Base-by-base conservation (phyloP, 2,888 invertebrate species). In the Zele albiditarsus region DNA sequence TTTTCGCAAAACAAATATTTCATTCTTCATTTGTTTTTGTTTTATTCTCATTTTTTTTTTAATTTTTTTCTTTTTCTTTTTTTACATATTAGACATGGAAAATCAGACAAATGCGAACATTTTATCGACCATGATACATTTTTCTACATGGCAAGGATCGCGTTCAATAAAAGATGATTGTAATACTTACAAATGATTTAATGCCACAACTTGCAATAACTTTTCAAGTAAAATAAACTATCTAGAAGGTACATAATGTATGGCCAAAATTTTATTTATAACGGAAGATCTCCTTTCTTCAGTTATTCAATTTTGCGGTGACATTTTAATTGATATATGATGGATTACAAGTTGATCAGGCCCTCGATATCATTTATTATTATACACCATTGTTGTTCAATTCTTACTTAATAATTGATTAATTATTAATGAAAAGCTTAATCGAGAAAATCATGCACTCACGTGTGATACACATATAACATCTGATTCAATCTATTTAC, bases 401-500 rank as follows among this genome's bases (percentile, higher is more conserved):
- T 72, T 72, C 33, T 66, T 42, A 58, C 27, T 38, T 33, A 25
- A 27, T 68, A 53, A 53, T 65, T 57, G n/a, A 25, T 66, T 71
- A 33, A 72, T 72, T 38, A 72, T 71, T 49, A 63, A 71, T 66
- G 66, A 33, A 66, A 66, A 72, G 66, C 66, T 66, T 58, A 72
- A 46, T 72, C 33, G 58, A 66, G 63, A 63, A 72, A 38, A 57
- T 25, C 72, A 72, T 66, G 72, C 66, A 72, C 57, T 68, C 68
- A 62, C 58, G 38, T 65, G 27, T 28, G 53, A 53, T 33, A 33
- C 57, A 65, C 53, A 57, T 57, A 72, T 71, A 62, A 71, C 42
- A 71, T 72, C 58, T 72, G 66, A 72, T 72, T 66, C 53, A 66
- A 57, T 72, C 38, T 72, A 72, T 72, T 33, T 72, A 72, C 72